Evolutionary conservation across 2,797 vertebrate genomes (phyloP).

Genomic region (Florisuga fusca): DNA sequence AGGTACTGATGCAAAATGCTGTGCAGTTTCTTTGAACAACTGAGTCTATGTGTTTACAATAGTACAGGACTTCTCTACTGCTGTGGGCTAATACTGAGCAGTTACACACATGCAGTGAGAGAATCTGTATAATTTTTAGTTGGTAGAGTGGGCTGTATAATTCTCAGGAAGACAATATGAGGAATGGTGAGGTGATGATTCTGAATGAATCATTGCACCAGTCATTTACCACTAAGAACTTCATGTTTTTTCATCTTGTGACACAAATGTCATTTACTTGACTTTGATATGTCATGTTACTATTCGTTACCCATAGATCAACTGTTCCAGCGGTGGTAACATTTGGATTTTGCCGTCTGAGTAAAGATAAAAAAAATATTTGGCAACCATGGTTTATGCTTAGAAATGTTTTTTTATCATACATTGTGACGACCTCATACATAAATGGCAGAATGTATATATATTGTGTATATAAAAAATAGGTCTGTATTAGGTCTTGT

Average conservation of each 20-base stretch:
- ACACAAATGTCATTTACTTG: background rate
- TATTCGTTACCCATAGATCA: background rate
- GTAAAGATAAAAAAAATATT: background rate
- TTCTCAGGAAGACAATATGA: background rate
- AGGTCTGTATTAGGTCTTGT: background rate
- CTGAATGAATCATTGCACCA: background rate
- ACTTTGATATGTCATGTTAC: background rate
- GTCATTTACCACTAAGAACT: background rate
- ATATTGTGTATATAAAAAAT: background rate
- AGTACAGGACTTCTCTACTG: background rate
- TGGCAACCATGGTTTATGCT: background rate
- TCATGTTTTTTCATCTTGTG: background rate
- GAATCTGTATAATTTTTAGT: fast-evolving
- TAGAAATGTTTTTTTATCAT: background rate
- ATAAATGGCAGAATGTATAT: background rate
- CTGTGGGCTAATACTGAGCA: background rate
- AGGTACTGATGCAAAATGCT: background rate
- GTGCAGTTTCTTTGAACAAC: background rate
- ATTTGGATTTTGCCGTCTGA: background rate
- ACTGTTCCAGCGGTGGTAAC: background rate
- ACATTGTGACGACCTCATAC: background rate
- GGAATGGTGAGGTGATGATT: background rate
- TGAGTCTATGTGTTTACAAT: background rate
- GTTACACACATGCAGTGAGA: background rate
- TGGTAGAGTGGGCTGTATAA: background rate